phyloP scores from a whole-genome alignment of 2,888 invertebrate species.

The Drosophila monieri region DNA sequence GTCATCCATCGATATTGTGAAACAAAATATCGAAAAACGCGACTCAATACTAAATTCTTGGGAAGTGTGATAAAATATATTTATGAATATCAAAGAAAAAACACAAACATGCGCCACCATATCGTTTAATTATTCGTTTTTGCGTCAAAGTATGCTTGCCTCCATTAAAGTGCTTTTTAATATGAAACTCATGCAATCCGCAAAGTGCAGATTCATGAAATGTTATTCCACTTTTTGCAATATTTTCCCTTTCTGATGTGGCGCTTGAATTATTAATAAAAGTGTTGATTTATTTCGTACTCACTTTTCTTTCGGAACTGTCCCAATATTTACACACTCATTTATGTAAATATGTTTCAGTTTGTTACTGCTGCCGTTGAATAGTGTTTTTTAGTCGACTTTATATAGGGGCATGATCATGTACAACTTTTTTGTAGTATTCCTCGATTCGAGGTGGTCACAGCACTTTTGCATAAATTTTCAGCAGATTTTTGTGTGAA shows the following conservation, averaged over 20 bases:
- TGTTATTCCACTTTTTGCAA: neutral
- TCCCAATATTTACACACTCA: conserved; percentile 34
- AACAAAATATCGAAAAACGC: neutral
- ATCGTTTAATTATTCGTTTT: neutral
- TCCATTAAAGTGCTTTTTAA: neutral
- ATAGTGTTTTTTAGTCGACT: conserved; percentile 11
- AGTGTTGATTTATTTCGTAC: conserved; percentile 27
- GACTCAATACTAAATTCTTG: neutral
- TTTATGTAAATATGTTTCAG: conserved; percentile 19
- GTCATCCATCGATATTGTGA: conserved; percentile 10
- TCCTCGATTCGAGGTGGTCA: conserved; percentile 44
- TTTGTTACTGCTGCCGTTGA: conserved; percentile 3
- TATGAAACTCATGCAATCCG: neutral
- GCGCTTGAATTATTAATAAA: conserved; percentile 5
- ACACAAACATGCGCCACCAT: neutral
- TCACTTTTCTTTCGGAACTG: conserved; percentile 30
- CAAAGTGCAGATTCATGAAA: conserved; percentile 1
- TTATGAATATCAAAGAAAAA: neutral
- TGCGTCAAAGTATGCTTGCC: neutral
- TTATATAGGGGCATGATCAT: neutral
- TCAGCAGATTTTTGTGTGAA: conserved; percentile 34
- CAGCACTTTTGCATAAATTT: conserved; percentile 53
- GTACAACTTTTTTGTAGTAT: conserved; percentile 19
- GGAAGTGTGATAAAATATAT: neutral
- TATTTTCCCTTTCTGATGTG: neutral